Conservation (phyloP, 2,888 invertebrate species). For the Deladenus siricidicola region DNA sequence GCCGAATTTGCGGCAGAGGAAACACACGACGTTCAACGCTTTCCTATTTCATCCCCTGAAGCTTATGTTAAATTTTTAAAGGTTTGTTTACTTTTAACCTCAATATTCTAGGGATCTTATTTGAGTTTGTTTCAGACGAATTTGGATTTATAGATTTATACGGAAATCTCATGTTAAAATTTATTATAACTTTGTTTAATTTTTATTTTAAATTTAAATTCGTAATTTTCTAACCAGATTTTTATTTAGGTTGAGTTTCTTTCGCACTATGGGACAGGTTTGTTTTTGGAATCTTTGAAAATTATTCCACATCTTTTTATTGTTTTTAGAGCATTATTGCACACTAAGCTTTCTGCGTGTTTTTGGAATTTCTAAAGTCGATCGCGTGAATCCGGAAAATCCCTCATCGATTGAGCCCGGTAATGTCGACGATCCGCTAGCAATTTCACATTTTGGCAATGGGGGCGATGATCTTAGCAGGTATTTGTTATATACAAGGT, state of each 20-base stretch:
- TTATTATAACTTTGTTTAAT: background rate
- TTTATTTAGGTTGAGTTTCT: constrained; percentile 68
- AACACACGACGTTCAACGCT: constrained; percentile 39
- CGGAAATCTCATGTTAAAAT: too few relatives aligned
- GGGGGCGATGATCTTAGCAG: too few relatives aligned
- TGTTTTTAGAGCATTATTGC: constrained; percentile 75
- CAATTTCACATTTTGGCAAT: too few relatives aligned
- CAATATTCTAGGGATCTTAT: background rate
- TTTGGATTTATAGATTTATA: too few relatives aligned
- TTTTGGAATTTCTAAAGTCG: constrained; percentile 71
- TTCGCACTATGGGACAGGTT: constrained; percentile 75
- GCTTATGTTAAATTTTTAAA: constrained; percentile 77
- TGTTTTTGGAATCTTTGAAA: too few relatives aligned
- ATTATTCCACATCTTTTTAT: background rate
- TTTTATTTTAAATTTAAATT: background rate
- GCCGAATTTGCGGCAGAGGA: constrained; percentile 81
- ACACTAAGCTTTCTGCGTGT: constrained; percentile 89
- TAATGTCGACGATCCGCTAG: too few relatives aligned
- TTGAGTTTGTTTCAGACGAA: too few relatives aligned
- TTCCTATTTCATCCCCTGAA: constrained; percentile 61
- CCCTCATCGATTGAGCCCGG: too few relatives aligned
- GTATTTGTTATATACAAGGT: too few relatives aligned
- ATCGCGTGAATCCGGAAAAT: constrained; percentile 24
- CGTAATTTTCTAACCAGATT: background rate
- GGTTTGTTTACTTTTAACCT: constrained; percentile 55